A percentile compares a stretch with the other conserved stretches of the same genome.
phyloP scores from a whole-genome alignment of 1,140 invertebrate genomes.

The Drosophila saltans region DNA sequence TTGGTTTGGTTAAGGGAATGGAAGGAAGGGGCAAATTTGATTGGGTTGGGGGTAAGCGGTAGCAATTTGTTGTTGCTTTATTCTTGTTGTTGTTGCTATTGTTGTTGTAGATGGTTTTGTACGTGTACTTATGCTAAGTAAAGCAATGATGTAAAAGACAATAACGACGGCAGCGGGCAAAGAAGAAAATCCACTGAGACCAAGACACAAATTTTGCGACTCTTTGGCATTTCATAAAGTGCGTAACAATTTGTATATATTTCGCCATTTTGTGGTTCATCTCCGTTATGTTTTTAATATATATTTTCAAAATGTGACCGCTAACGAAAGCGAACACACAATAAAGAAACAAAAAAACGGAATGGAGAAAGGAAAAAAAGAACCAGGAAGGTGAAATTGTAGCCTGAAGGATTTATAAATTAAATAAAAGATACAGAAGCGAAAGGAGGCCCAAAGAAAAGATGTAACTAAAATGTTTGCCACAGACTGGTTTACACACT shows the following conservation, averaged over 20 bases:
- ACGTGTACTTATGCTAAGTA: conserved; percentile 79
- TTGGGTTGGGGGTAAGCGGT: conserved; percentile 20
- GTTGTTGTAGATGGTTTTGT: conserved; percentile 50
- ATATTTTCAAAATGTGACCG: conserved; percentile 33
- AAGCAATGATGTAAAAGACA: conserved; percentile 81
- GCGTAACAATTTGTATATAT: conserved; percentile 71
- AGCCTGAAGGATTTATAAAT: conserved; percentile 13
- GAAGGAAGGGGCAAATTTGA: conserved; percentile 4
- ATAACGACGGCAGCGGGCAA: conserved; percentile 46
- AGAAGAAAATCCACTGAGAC: conserved; percentile 56
- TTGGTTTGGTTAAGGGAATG: neutral
- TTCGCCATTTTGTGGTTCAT: conserved; percentile 49
- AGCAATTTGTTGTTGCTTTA: conserved; percentile 68
- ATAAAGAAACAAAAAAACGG: conserved; percentile 7
- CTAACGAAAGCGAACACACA: neutral
- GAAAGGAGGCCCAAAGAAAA: conserved; percentile 38
- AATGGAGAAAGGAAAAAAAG: conserved; percentile 13
- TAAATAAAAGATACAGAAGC: conserved; percentile 16
- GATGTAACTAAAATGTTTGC: conserved; percentile 63
- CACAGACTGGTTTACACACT: conserved; percentile 28
- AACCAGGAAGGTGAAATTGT: conserved; percentile 14
- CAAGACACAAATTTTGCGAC: conserved; percentile 61
- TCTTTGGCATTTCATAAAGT: conserved; percentile 71
- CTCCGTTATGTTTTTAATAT: conserved; percentile 48
- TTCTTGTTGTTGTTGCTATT: neutral